Evolutionary conservation across 2,888 invertebrate species (phyloP).

Genomic region (Coremacera marginata): DNA sequence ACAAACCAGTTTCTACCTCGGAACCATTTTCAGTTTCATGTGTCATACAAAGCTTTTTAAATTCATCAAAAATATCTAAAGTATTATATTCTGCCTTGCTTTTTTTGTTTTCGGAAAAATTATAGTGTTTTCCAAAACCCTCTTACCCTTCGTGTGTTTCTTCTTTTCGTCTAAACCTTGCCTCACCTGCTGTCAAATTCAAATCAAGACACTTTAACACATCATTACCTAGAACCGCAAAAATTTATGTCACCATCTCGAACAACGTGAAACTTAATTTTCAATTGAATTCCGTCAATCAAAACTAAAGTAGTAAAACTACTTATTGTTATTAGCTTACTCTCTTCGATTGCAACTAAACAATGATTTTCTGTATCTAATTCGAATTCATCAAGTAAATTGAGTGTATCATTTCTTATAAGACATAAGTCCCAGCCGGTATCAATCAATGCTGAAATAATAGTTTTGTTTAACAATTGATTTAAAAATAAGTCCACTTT

Average conservation of each 20-base stretch:
- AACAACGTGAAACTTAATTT: conserved; percentile 21
- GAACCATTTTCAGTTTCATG: no score
- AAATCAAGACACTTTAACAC: conserved; percentile 11
- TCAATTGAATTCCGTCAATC: conserved; percentile 14
- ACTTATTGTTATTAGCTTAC: conserved; percentile 14
- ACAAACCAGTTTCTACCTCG: no score
- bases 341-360: neutral
- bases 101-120: no score
- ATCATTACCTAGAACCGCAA: conserved; percentile 14
- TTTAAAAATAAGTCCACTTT: neutral
- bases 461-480: neutral
- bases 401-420: neutral
- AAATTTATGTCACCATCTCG: conserved; percentile 15
- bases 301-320: neutral
- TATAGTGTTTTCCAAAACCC: no score
- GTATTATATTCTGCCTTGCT: no score
- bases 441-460: neutral
- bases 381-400: neutral
- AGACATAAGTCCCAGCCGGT: neutral
- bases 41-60: no score
- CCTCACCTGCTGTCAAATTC: neutral
- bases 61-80: no score
- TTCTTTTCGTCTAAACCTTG: neutral
- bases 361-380: neutral
- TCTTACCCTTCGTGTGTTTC: no score